Evolutionary conservation across 2,888 invertebrate species (phyloP).

Genomic region (Pseudanteris insignis): DNA sequence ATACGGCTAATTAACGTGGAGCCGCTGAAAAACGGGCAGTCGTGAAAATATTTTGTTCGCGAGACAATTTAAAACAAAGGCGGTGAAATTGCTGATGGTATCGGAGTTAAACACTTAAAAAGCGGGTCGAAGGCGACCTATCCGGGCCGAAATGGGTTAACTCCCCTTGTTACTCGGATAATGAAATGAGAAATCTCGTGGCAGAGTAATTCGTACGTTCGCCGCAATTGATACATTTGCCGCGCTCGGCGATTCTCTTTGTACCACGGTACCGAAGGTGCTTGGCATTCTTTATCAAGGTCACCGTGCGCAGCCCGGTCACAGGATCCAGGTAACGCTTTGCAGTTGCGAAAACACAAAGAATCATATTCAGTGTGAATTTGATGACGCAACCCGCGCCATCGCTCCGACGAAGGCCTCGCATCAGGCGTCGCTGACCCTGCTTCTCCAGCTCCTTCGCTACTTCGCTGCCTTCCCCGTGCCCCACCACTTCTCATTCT

Average conservation of each 20-base stretch:
- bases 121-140: no score
- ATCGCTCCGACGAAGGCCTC: conserved; percentile 8
- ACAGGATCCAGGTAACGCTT: conserved; percentile 18
- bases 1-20: no score
- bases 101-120: no score
- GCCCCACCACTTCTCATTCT: not conserved
- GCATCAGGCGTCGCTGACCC: not conserved
- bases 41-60: not conserved
- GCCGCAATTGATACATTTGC: conserved; percentile 21
- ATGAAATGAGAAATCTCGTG: conserved; percentile 16
- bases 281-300: conserved; percentile 31
- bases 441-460: no score
- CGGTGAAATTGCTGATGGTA: no score
- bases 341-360: conserved; percentile 33
- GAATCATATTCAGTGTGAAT: conserved; percentile 25
- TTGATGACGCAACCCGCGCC: conserved; percentile 25
- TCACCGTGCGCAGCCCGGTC: conserved; percentile 7
- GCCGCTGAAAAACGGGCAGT: not conserved
- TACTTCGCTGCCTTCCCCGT: not conserved
- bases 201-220: conserved; percentile 14
- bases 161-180: conserved; percentile 4
- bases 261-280: conserved; percentile 6
- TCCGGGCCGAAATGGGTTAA: no score
- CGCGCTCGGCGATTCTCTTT: conserved; percentile 6
- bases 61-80: no score